Conservation (phyloP, 1,140 invertebrate species). For the Hormaphis cornu region DNA sequence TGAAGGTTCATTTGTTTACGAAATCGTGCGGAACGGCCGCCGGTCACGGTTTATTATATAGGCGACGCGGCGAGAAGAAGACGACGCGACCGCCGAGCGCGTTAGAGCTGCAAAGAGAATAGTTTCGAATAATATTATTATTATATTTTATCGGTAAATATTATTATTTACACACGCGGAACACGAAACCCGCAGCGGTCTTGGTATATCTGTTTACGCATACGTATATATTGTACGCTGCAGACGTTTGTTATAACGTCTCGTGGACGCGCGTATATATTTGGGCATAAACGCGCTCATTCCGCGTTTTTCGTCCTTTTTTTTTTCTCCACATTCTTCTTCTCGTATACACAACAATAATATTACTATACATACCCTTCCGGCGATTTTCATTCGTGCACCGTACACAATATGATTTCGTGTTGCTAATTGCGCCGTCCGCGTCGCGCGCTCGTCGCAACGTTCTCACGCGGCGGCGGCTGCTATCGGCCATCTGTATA, state of each 20-base stretch:
- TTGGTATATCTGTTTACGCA: not conserved
- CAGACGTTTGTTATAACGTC: too few species aligned
- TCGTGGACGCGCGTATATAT: too few species aligned
- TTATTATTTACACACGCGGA: not conserved
- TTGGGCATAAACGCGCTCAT: too few species aligned
- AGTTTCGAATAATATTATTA: too few species aligned
- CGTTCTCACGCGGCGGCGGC: constrained; percentile 13
- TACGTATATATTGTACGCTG: not conserved
- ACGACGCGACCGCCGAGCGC: not conserved
- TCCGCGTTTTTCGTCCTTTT: not conserved
- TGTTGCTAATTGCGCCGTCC: constrained; percentile 26
- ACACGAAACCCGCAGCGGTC: not conserved
- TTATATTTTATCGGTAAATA: too few species aligned
- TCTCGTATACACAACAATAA: too few species aligned
- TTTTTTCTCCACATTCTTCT: not conserved
- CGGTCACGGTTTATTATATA: constrained; percentile 33
- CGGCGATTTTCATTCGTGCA: constrained; percentile 7
- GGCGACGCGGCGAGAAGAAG: constrained; percentile 4
- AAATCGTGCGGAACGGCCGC: constrained; percentile 33
- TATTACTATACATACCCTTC: too few species aligned
- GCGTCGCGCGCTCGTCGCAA: not conserved
- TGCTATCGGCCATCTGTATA: not conserved
- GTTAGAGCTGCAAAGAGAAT: too few species aligned
- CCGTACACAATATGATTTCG: constrained; percentile 23
- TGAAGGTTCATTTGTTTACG: constrained; percentile 35